A percentile compares a stretch with the other conserved stretches of the same genome.
phyloP scores from a whole-genome alignment of 2,797 vertebrate genomes.

The Fringilla coelebs region DNA sequence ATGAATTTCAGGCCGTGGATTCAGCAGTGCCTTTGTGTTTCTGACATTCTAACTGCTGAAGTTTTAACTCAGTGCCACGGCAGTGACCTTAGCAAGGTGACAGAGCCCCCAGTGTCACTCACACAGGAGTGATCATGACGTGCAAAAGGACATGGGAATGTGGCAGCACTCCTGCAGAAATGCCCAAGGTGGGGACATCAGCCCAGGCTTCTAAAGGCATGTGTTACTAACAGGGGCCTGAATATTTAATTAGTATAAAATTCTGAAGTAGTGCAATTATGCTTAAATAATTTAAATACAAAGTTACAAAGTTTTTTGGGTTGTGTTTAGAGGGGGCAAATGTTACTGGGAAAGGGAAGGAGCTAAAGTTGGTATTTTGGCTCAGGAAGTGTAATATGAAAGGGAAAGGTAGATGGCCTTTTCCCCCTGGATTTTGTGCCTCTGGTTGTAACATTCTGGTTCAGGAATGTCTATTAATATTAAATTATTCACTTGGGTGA shows the following conservation, averaged over 20 bases:
- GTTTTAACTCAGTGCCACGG: not conserved
- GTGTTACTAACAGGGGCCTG: accelerated
- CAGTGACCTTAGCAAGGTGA: not conserved
- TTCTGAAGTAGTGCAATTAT: not conserved
- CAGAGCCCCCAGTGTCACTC: not conserved
- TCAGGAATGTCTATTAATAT: slow-evolving; percentile 33
- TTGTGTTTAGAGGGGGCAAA: not conserved
- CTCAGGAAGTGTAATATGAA: not conserved
- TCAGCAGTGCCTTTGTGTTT: not conserved
- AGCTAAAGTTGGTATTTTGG: not conserved
- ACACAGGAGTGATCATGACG: not conserved
- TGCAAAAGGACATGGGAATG: not conserved
- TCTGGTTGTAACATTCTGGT: not conserved
- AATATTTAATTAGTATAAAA: not conserved
- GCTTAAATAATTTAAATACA: not conserved
- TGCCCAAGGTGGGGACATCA: not conserved
- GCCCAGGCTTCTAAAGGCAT: not conserved
- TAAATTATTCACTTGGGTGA: slow-evolving; percentile 18
- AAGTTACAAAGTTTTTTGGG: not conserved
- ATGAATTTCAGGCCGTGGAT: not conserved
- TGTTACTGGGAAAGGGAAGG: not conserved
- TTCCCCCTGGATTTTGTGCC: not conserved
- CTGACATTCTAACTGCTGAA: not conserved
- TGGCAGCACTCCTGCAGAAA: not conserved
- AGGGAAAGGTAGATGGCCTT: not conserved